Conservation (phyloP, 2,797 vertebrate genomes). For the Microctenopoma stevenorrisi region DNA sequence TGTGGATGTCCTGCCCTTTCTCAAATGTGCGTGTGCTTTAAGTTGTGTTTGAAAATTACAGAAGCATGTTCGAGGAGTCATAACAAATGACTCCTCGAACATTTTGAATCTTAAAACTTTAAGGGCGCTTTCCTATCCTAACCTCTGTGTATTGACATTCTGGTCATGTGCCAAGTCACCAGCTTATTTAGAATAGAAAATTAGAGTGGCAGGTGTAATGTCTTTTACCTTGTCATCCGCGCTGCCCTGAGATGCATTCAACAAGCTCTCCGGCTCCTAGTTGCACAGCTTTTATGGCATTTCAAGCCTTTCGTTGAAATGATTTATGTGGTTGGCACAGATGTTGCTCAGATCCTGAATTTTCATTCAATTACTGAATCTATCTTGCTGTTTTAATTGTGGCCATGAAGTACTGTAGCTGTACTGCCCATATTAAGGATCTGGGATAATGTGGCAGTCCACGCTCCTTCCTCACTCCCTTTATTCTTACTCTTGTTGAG, state of each 20-base stretch:
- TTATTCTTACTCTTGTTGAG: conserved; percentile 18
- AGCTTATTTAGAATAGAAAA: conserved; percentile 65
- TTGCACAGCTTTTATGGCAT: conserved; percentile 82
- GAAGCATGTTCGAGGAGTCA: neutral
- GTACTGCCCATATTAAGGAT: conserved; percentile 79
- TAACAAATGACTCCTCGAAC: neutral
- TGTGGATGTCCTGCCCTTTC: conserved; percentile 6
- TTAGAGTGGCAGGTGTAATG: conserved; percentile 73
- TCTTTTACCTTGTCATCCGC: conserved; percentile 72
- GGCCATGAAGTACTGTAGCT: conserved; percentile 74
- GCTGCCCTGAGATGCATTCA: conserved; percentile 70
- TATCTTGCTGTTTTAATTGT: conserved; percentile 88
- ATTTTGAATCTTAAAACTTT: neutral
- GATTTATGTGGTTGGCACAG: conserved; percentile 87
- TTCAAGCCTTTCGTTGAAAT: conserved; percentile 83
- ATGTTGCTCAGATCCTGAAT: conserved; percentile 87
- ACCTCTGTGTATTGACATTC: conserved; percentile 38
- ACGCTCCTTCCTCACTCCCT: conserved; percentile 62
- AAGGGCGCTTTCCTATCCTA: conserved; percentile 14
- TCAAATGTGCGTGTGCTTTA: neutral
- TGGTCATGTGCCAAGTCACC: conserved; percentile 43
- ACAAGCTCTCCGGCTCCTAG: conserved; percentile 80
- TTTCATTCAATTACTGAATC: conserved; percentile 88
- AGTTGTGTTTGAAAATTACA: conserved; percentile 9
- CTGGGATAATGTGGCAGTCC: conserved; percentile 73